Conservation (phyloP, 2,113 vertebrate genomes). For the Nestor notabilis region DNA sequence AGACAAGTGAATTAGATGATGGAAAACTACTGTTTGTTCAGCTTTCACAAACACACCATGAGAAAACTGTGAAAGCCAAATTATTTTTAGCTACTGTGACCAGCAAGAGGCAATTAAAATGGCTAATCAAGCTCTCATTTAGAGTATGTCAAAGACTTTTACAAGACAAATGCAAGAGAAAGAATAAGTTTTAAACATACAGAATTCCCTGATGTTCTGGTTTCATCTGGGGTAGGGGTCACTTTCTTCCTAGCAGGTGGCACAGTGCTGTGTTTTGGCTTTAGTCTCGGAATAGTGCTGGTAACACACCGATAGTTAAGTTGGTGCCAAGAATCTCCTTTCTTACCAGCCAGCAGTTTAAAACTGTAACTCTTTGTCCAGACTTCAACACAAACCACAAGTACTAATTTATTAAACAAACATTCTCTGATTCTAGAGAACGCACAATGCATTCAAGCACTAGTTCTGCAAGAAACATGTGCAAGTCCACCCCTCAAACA, state of each 20-base stretch:
- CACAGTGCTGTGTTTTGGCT: background rate
- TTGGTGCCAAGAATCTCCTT: background rate
- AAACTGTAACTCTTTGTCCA: background rate
- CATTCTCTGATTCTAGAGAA: background rate
- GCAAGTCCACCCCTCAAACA: background rate
- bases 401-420: background rate
- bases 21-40: background rate
- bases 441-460: background rate
- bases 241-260: background rate
- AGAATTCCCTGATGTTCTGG: background rate
- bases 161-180: background rate
- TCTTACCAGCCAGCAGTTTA: background rate
- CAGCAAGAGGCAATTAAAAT: background rate
- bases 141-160: background rate
- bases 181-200: background rate
- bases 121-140: background rate
- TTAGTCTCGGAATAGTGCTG: background rate
- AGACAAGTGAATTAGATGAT: background rate
- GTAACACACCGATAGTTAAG: background rate
- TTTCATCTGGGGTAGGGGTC: background rate
- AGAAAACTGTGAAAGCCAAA: background rate
- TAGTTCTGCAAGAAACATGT: background rate
- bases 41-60: background rate
- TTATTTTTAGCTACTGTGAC: background rate
- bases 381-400: background rate